A percentile compares a stretch with the other conserved stretches of the same genome.
Evolutionary conservation across 2,797 vertebrate species (phyloP).

Genomic region (Lepilemur ruficaudatus): DNA sequence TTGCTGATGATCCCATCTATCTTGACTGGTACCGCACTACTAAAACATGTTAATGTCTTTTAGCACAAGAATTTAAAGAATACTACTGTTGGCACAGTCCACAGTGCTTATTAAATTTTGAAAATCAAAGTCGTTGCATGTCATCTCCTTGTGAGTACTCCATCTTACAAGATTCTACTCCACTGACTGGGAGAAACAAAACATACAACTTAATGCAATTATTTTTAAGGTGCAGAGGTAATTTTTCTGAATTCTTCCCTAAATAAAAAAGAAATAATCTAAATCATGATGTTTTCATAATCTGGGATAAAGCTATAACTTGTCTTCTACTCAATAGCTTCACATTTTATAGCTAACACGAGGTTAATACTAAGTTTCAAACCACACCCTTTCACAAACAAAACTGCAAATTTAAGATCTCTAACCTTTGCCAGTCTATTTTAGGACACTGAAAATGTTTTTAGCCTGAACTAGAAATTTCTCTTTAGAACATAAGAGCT

Average conservation of each 20-base stretch:
- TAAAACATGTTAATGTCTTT: conserved; percentile 8
- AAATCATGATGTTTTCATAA: conserved; percentile 5
- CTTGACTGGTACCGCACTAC: background rate
- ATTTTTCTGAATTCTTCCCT: background rate
- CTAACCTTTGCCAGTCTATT: conserved; percentile 53
- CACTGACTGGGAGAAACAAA: background rate
- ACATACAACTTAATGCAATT: background rate
- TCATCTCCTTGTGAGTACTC: background rate
- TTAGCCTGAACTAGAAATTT: conserved; percentile 22
- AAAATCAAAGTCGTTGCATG: conserved; percentile 20
- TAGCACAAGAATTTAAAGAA: conserved; percentile 17
- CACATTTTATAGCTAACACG: background rate
- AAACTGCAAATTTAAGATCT: conserved; percentile 50
- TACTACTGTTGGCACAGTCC: background rate
- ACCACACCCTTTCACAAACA: conserved; percentile 57
- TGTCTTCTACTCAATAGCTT: background rate
- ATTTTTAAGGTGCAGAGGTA: background rate
- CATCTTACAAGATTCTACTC: conserved; percentile 19
- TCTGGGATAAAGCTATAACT: conserved; percentile 8
- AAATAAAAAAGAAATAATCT: background rate
- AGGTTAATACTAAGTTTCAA: conserved; percentile 41
- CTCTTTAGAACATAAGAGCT: conserved; percentile 24
- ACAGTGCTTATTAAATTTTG: background rate
- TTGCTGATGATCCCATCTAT: background rate
- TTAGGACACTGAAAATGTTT: conserved; percentile 47